Conservation (phyloP, 2,113 vertebrate genomes). For the Embiotoca jacksoni region DNA sequence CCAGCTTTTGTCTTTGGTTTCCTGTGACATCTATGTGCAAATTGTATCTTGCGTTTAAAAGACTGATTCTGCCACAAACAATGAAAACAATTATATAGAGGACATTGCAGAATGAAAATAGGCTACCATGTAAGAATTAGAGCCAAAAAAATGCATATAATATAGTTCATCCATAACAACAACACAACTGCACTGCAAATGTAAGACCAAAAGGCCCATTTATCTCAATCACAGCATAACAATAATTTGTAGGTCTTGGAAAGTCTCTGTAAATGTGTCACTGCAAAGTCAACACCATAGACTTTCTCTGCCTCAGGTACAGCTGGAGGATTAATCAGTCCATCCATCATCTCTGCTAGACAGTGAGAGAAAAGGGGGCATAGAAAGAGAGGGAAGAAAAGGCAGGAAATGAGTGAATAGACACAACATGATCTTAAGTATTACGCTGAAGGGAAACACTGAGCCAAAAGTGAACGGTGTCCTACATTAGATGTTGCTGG, state of each 20-base stretch:
- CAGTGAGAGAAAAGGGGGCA: neutral
- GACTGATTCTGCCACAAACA: too few relatives aligned
- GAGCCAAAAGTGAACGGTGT: constrained; percentile 28
- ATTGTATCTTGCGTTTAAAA: too few relatives aligned
- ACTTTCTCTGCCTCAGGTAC: constrained; percentile 37
- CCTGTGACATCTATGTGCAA: too few relatives aligned
- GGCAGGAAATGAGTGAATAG: constrained; percentile 9
- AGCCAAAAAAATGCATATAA: too few relatives aligned
- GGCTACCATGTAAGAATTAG: too few relatives aligned
- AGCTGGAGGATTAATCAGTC: constrained; percentile 38
- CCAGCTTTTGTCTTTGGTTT: too few relatives aligned
- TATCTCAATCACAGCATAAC: constrained; percentile 26
- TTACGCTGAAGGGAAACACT: constrained; percentile 11
- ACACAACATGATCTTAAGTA: constrained; percentile 15
- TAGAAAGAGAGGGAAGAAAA: constrained; percentile 1
- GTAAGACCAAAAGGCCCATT: neutral
- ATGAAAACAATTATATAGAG: too few relatives aligned
- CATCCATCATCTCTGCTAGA: constrained; percentile 53
- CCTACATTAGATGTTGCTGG: constrained; percentile 46
- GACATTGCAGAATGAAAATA: too few relatives aligned
- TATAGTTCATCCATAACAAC: neutral
- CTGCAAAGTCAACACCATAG: constrained; percentile 50
- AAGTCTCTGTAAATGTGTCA: constrained; percentile 14
- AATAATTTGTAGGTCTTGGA: constrained; percentile 32
- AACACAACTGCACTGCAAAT: neutral